phyloP scores from a whole-genome alignment of 2,888 invertebrate species.

The Drosophila pseudotakahashii region DNA sequence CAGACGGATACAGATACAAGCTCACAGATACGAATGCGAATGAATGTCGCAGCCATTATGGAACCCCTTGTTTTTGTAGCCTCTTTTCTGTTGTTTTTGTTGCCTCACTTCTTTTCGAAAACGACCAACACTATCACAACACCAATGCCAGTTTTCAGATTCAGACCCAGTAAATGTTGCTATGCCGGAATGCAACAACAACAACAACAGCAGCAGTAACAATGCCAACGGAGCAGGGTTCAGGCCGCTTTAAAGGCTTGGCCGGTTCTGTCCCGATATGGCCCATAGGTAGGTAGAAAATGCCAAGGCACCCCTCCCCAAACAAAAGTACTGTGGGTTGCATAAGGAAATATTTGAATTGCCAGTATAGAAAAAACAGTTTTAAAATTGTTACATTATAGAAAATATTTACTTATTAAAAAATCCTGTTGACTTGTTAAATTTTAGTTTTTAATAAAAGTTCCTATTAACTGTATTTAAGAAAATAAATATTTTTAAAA shows the following conservation, averaged over 20 bases:
- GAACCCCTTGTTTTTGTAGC: constrained; percentile 43
- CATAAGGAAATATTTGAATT: background rate
- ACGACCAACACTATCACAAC: constrained; percentile 63
- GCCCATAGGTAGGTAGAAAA: constrained; percentile 62
- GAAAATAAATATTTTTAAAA: too few relatives aligned
- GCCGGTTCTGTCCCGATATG: constrained; percentile 43
- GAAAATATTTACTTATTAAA: too few relatives aligned
- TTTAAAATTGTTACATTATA: background rate
- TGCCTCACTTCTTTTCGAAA: constrained; percentile 25
- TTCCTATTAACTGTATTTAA: too few relatives aligned
- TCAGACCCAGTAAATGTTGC: constrained; percentile 61
- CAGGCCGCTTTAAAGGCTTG: constrained; percentile 75
- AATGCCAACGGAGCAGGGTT: constrained; percentile 47
- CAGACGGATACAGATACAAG: constrained; percentile 40
- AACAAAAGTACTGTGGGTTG: constrained; percentile 21
- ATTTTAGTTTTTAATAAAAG: too few relatives aligned
- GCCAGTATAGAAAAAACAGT: background rate
- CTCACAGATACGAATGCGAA: constrained; percentile 70
- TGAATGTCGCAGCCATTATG: constrained; percentile 81
- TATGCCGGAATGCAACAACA: constrained; percentile 74
- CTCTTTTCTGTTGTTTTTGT: constrained; percentile 10
- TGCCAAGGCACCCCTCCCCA: constrained; percentile 29
- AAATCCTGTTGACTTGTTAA: too few relatives aligned
- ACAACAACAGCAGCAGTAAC: constrained; percentile 33
- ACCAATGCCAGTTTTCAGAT: constrained; percentile 22